Conservation (phyloP, 2,888 invertebrate genomes). For the Panorpa germanica region DNA sequence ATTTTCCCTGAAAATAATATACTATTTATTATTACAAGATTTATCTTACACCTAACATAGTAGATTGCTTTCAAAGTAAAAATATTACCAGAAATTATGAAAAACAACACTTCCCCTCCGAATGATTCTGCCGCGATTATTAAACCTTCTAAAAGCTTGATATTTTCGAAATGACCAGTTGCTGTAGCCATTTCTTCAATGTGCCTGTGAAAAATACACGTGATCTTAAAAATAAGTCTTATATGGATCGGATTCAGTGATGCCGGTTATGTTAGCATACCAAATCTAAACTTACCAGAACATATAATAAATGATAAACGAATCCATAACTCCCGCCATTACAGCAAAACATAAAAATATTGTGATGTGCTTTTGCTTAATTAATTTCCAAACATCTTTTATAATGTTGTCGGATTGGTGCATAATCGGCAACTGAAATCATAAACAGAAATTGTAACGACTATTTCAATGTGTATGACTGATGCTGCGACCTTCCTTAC, state of each 20-base stretch:
- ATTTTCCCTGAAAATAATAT: constrained; percentile 40
- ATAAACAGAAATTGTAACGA: constrained; percentile 6
- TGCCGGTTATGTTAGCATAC: not conserved
- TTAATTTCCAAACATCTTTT: constrained; percentile 38
- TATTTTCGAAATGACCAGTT: constrained; percentile 38
- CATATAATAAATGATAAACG: constrained; percentile 64
- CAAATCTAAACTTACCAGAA: constrained; percentile 39
- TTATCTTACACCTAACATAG: constrained; percentile 5
- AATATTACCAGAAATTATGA: constrained; percentile 49
- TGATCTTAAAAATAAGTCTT: constrained; percentile 1
- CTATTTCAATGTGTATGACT: constrained; percentile 1
- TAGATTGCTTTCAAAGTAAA: no score
- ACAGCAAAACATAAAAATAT: constrained; percentile 55
- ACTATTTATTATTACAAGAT: constrained; percentile 3
- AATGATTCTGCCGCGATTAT: constrained; percentile 64
- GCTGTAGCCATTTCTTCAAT: constrained; percentile 52
- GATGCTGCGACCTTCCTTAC: constrained; percentile 21
- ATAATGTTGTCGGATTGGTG: constrained; percentile 47
- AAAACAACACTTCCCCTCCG: constrained; percentile 60
- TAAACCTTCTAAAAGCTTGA: constrained; percentile 62
- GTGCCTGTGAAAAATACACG: constrained; percentile 31
- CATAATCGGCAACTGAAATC: constrained; percentile 44
- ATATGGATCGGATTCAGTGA: not conserved
- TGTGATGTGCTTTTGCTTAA: constrained; percentile 41
- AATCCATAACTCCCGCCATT: constrained; percentile 57